phyloP scores from a whole-genome alignment of 2,888 invertebrate genomes.

The Ochropacha duplaris region DNA sequence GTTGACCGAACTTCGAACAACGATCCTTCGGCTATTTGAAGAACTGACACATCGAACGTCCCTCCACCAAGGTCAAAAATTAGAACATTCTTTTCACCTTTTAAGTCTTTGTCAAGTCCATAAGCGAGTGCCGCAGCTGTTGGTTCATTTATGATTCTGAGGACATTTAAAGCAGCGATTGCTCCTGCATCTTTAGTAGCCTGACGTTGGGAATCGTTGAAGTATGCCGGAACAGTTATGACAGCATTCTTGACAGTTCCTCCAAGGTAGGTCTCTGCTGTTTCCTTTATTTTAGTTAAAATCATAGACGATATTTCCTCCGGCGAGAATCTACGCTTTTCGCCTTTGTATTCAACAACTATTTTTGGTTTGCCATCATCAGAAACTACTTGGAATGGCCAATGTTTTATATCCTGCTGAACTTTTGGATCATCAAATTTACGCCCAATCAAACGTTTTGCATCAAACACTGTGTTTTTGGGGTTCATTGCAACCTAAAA shows the following conservation, averaged over 20 bases:
- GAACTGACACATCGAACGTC: conserved; percentile 95
- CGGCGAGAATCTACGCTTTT: conserved; percentile 89
- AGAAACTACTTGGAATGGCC: conserved; percentile 90
- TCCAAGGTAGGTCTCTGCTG: conserved; percentile 90
- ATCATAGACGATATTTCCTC: conserved; percentile 95
- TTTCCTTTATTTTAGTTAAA: conserved; percentile 92
- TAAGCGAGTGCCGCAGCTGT: conserved; percentile 94
- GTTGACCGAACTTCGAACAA: conserved; percentile 92
- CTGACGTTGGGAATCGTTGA: conserved; percentile 91
- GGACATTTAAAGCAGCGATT: conserved; percentile 92
- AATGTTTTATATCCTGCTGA: conserved; percentile 91
- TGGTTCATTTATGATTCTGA: conserved; percentile 95
- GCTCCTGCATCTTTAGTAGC: conserved; percentile 95
- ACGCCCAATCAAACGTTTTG: conserved; percentile 92
- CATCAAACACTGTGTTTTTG: conserved; percentile 91
- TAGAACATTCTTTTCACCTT: conserved; percentile 88
- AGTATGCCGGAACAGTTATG: conserved; percentile 92
- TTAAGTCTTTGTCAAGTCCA: conserved; percentile 89
- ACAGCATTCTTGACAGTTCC: conserved; percentile 89
- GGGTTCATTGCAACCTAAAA: conserved; percentile 90
- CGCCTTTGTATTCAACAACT: conserved; percentile 88
- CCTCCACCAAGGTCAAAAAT: conserved; percentile 93
- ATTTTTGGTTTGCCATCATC: conserved; percentile 89
- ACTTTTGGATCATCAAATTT: conserved; percentile 90
- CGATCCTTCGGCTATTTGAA: conserved; percentile 94